These are phyloP conservation scores for Petrocephalus zakoni DNA, from an alignment of 2,113 vertebrate genomes.

Conservation along the genomic window DNA sequence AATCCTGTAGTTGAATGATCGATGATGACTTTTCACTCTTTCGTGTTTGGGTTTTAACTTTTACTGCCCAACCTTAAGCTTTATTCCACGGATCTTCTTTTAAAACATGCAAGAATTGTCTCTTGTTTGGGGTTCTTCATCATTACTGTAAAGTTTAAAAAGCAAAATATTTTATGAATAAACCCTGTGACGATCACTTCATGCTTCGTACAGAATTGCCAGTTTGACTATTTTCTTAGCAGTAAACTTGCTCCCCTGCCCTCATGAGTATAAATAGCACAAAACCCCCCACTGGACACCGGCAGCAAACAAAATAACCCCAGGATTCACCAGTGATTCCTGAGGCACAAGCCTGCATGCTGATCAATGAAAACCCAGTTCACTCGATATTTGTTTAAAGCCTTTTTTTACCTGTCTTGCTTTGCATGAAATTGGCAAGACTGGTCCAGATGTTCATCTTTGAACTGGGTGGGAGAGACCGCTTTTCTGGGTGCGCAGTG, in stretches of 20 bases:
- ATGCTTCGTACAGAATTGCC: neutral
- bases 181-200: neutral
- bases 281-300: neutral
- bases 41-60: neutral
- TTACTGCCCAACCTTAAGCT: neutral
- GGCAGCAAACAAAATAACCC: neutral
- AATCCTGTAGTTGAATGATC: neutral
- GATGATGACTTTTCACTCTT: neutral
- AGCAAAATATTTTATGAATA: constrained; percentile 35
- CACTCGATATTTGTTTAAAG: neutral
- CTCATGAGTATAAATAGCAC: neutral
- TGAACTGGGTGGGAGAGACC: constrained; percentile 28
- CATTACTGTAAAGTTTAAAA: constrained; percentile 31
- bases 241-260: neutral
- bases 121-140: neutral
- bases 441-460: constrained; percentile 36
- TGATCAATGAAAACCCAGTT: neutral
- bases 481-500: constrained; percentile 35
- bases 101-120: neutral
- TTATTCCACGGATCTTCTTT: neutral
- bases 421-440: neutral
- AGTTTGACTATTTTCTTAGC: neutral
- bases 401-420: neutral
- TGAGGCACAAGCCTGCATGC: neutral
- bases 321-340: neutral